A percentile compares a stretch with the other conserved stretches of the same genome.
Evolutionary conservation across 2,888 invertebrate species (phyloP).

Genomic region (Paralinhomoeus sp.): DNA sequence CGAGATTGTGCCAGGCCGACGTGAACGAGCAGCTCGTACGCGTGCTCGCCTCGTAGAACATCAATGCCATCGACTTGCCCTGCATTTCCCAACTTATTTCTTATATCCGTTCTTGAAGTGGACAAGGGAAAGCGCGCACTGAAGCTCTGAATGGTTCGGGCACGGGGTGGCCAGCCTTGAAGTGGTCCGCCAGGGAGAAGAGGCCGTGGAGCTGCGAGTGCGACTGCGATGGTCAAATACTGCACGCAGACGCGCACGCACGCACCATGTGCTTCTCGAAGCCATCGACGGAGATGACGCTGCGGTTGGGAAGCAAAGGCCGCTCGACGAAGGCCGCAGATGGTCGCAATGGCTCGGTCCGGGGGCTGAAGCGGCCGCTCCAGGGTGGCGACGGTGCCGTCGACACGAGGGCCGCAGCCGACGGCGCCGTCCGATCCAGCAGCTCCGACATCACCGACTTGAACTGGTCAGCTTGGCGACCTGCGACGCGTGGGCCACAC

Average conservation of each 20-base stretch:
- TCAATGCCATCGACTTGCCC: slow-evolving; percentile 51
- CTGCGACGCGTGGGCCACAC: too few species aligned
- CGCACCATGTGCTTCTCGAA: slow-evolving; percentile 47
- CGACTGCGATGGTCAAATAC: neutral
- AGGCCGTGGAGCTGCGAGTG: slow-evolving; percentile 52
- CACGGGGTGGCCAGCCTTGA: slow-evolving; percentile 55
- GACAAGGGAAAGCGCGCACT: slow-evolving; percentile 29
- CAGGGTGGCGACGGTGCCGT: neutral
- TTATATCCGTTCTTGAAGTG: neutral
- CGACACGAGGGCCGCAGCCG: neutral
- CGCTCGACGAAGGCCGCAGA: neutral
- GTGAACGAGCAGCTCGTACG: slow-evolving; percentile 84
- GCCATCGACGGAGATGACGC: slow-evolving; percentile 58
- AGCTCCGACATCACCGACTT: neutral
- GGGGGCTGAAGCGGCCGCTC: neutral
- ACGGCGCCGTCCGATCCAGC: neutral
- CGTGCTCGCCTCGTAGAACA: slow-evolving; percentile 94
- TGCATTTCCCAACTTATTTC: neutral
- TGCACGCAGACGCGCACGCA: slow-evolving; percentile 9
- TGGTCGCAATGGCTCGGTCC: neutral
- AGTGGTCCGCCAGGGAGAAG: slow-evolving; percentile 72
- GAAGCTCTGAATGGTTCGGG: slow-evolving; percentile 48
- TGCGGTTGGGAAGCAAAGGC: slow-evolving; percentile 41
- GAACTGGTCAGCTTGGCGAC: slow-evolving; percentile 2
- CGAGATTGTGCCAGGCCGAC: slow-evolving; percentile 83